Evolutionary conservation across 2,888 invertebrate species (phyloP).

Genomic region (Cerastis rubricosa): DNA sequence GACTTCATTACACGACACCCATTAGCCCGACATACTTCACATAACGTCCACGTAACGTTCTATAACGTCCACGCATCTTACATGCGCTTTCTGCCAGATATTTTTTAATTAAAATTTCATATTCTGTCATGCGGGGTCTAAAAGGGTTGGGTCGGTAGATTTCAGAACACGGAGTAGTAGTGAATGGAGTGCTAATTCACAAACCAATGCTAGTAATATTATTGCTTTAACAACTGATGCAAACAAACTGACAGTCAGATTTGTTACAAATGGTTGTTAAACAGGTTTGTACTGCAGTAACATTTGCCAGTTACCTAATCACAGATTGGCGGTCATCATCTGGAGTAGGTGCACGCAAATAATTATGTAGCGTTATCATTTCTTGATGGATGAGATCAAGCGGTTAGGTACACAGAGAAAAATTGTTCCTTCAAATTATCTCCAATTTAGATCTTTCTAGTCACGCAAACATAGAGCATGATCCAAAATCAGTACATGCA

Average conservation of each 20-base stretch:
- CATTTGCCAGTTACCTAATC: not conserved
- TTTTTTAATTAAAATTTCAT: conserved; percentile 70
- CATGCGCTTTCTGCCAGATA: conserved; percentile 61
- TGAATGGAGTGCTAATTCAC: conserved; percentile 24
- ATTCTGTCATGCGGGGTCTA: conserved; percentile 66
- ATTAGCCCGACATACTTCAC: conserved; percentile 53
- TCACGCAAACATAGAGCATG: no score
- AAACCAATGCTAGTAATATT: not conserved
- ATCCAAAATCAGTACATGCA: not conserved
- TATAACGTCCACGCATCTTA: conserved; percentile 57
- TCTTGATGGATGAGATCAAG: not conserved
- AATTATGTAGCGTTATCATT: not conserved
- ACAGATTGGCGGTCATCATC: not conserved
- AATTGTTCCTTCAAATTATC: not conserved
- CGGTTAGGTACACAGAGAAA: not conserved
- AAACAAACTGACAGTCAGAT: not conserved
- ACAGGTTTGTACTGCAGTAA: not conserved
- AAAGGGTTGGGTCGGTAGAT: conserved; percentile 59
- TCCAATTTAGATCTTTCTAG: no score
- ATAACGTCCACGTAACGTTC: conserved; percentile 35
- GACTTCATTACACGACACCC: conserved; percentile 48
- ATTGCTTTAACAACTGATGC: not conserved
- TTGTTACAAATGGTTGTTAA: not conserved
- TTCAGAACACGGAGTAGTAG: conserved; percentile 1
- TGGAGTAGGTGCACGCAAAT: not conserved